These are phyloP conservation scores for Sebastolobus altivelis DNA, from an alignment of 2,797 vertebrate species.

Conservation along the genomic window DNA sequence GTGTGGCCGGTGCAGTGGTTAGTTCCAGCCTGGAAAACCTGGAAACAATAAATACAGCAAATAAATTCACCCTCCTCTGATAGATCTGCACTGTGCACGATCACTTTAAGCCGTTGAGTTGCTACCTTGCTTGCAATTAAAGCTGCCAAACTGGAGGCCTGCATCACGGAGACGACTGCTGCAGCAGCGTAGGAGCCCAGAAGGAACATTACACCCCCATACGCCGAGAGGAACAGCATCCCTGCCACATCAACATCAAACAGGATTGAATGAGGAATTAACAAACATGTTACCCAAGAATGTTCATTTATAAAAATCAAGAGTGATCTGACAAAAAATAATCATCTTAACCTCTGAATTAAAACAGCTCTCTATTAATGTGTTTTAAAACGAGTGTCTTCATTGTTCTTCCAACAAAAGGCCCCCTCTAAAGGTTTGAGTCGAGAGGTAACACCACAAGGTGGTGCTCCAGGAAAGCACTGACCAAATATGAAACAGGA, in stretches of 20 bases:
- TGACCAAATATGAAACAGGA: neutral
- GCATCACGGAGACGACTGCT: constrained; percentile 73
- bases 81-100: neutral
- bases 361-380: neutral
- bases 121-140: constrained; percentile 85
- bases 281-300: neutral
- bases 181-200: constrained; percentile 79
- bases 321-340: neutral
- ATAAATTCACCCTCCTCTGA: neutral
- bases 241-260: constrained; percentile 74
- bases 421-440: neutral
- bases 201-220: constrained; percentile 70
- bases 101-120: neutral
- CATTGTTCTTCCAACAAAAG: too few relatives aligned
- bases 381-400: neutral
- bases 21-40: constrained; percentile 86
- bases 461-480: constrained; percentile 25
- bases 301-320: neutral
- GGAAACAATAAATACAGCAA: constrained; percentile 30
- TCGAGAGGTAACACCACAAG: constrained; percentile 20
- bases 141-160: constrained; percentile 80
- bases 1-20: constrained; percentile 87
- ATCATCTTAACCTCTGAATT: neutral
- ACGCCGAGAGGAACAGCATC: constrained; percentile 76
- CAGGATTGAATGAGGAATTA: neutral